phyloP scores from a whole-genome alignment of 2,113 vertebrate genomes.

The Scortum barcoo region DNA sequence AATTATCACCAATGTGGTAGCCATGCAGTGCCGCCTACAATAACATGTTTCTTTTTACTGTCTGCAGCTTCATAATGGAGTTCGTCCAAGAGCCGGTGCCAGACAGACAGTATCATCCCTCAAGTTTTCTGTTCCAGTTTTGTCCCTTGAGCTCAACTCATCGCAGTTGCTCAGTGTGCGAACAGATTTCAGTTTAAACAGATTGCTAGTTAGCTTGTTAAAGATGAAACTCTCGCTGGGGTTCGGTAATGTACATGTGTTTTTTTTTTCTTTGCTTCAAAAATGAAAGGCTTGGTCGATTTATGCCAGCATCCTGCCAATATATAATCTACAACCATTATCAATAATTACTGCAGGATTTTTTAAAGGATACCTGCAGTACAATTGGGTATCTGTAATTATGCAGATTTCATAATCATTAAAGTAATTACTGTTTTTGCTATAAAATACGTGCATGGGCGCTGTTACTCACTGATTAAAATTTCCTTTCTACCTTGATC shows the following conservation, averaged over 20 bases:
- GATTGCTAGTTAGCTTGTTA: not conserved
- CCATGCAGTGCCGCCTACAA: conserved; percentile 37
- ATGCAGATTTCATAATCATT: conserved; percentile 1
- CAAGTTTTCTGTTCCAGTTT: not conserved
- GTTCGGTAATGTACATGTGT: not conserved
- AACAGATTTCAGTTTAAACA: conserved; percentile 22
- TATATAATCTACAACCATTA: not conserved
- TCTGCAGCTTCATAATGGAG: conserved; percentile 38
- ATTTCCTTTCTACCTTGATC: not conserved
- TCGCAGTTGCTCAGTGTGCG: conserved; percentile 22
- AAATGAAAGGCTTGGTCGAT: not conserved
- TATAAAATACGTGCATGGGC: not conserved
- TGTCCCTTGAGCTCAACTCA: conserved; percentile 6
- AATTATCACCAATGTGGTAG: conserved; percentile 50
- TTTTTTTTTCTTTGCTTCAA: not conserved
- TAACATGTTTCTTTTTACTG: not conserved
- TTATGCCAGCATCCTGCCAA: not conserved
- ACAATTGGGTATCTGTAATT: conserved; percentile 19
- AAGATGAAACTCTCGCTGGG: conserved; percentile 1
- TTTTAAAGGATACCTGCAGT: not conserved
- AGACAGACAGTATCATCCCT: conserved; percentile 23
- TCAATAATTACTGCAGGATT: not conserved
- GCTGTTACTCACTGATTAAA: not conserved
- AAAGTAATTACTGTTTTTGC: not conserved
- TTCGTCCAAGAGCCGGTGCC: conserved; percentile 26